Conservation (phyloP, 2,113 vertebrate genomes). For the Paramormyrops kingsleyae region DNA sequence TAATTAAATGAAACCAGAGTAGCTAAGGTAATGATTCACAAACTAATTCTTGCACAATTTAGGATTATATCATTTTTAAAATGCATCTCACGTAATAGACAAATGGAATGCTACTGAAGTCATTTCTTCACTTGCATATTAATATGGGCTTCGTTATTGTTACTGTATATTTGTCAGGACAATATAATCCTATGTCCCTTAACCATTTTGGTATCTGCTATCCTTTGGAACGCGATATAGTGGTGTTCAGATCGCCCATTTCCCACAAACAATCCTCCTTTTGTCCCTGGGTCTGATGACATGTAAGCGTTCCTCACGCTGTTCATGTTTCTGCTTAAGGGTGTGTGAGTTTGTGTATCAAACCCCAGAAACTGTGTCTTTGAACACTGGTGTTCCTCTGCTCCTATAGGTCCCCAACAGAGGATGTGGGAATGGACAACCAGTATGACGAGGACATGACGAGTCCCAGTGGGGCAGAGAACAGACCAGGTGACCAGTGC, state of each 20-base stretch:
- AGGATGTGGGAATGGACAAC: constrained; percentile 77
- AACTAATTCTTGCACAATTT: not conserved
- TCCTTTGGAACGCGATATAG: not conserved
- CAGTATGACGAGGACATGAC: constrained; percentile 56
- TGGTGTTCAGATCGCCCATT: not conserved
- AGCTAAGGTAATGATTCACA: not conserved
- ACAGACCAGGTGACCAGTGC: constrained; percentile 71
- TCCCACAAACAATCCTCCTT: not conserved
- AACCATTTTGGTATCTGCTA: not conserved
- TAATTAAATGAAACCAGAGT: not conserved
- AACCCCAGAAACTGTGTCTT: not conserved
- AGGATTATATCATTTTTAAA: not conserved
- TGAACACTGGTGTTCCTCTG: constrained; percentile 37
- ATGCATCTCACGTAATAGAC: not conserved
- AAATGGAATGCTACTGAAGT: not conserved
- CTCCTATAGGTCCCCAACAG: constrained; percentile 59
- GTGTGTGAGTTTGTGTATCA: not conserved
- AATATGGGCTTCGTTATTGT: not conserved
- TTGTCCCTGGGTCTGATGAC: not conserved
- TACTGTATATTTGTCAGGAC: not conserved
- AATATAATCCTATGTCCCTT: not conserved
- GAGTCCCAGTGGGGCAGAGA: constrained; percentile 59
- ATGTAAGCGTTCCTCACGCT: not conserved
- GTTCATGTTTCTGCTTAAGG: not conserved
- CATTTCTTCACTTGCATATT: not conserved